A percentile compares a stretch with the other conserved stretches of the same genome.
phyloP scores from a whole-genome alignment of 2,888 invertebrate species.

The Pristionchus entomophagus region DNA sequence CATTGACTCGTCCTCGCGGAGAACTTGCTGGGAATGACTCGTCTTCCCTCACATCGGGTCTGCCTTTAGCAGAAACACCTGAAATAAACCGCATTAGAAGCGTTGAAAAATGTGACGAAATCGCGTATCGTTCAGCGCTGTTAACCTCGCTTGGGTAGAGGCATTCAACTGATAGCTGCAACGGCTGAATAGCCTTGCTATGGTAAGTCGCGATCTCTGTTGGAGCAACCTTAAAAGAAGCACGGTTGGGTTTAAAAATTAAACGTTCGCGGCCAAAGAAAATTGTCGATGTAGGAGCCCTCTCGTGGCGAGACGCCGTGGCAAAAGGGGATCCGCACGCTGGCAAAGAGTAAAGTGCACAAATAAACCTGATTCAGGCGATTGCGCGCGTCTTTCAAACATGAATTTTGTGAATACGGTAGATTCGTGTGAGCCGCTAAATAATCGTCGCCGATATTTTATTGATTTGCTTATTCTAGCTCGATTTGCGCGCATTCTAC shows the following conservation, averaged over 20 bases:
- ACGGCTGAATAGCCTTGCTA: not conserved
- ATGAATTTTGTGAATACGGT: not conserved
- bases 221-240: not conserved
- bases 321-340: no score
- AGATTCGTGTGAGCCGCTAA: no score
- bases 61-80: slow-evolving; percentile 20
- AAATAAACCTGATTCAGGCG: not conserved
- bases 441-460: no score
- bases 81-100: not conserved
- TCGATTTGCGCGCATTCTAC: no score
- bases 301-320: no score
- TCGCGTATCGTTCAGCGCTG: not conserved
- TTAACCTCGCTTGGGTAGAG: slow-evolving; percentile 45
- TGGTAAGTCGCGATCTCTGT: not conserved
- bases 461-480: no score
- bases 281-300: not conserved
- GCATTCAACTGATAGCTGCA: slow-evolving; percentile 23
- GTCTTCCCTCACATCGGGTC: not conserved
- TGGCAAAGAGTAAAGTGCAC: no score
- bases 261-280: not conserved
- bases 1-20: not conserved
- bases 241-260: slow-evolving; percentile 10
- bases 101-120: not conserved
- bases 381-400: not conserved
- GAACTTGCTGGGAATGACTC: not conserved